Percentiles rank a stretch among this genome's conserved stretches.
Conservation (phyloP, 2,797 vertebrate genomes). For the Crocidura indochinensis region DNA sequence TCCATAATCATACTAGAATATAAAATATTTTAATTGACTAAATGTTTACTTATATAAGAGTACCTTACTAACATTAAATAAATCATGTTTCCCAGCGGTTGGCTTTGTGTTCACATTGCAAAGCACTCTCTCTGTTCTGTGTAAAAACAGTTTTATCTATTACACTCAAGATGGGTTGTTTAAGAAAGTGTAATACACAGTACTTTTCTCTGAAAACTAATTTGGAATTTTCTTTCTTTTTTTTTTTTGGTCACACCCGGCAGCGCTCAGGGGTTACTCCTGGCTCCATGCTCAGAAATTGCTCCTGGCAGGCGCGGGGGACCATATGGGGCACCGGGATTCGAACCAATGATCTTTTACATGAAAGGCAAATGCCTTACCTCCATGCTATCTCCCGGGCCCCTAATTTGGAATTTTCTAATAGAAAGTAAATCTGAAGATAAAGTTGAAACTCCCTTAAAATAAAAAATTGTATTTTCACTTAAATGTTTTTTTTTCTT, state of each 20-base stretch:
- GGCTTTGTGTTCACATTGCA: not conserved
- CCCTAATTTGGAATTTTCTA: constrained; percentile 63
- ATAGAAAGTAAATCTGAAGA: constrained; percentile 44
- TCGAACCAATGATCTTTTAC: too few relatives aligned
- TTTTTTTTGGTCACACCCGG: too few relatives aligned
- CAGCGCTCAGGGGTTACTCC: too few relatives aligned
- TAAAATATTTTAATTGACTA: not conserved
- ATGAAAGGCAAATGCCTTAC: too few relatives aligned
- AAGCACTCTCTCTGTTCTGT: not conserved
- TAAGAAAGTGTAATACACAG: constrained; percentile 1
- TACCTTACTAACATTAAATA: constrained; percentile 45
- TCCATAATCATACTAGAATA: not conserved
- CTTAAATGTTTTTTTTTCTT: constrained; percentile 62
- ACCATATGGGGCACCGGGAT: too few relatives aligned
- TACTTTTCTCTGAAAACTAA: constrained; percentile 52
- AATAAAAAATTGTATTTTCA: constrained; percentile 35
- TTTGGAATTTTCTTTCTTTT: constrained; percentile 46
- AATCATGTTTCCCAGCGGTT: not conserved
- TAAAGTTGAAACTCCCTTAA: not conserved
- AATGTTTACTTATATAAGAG: constrained; percentile 3
- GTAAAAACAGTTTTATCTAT: not conserved
- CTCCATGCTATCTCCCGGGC: too few relatives aligned
- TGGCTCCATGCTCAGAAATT: too few relatives aligned
- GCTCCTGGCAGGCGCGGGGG: too few relatives aligned
- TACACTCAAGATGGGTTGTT: not conserved